Evolutionary conservation across 1,140 invertebrate genomes (phyloP).

Genomic region (Thalassaphorura encarpata): DNA sequence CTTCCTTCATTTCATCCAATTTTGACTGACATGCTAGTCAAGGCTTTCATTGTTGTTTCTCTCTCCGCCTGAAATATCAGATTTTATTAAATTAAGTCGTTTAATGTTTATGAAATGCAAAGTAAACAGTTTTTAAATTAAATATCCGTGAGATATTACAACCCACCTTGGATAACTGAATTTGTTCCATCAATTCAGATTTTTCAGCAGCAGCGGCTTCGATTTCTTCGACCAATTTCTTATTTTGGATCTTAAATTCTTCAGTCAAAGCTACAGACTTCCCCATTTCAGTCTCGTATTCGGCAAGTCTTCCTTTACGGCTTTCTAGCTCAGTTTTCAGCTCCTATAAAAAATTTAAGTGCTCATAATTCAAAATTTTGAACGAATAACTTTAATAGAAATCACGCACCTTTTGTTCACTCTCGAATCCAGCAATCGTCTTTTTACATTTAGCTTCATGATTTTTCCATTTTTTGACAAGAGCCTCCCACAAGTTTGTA

Average conservation of each 20-base stretch:
- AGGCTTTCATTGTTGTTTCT: constrained; percentile 18
- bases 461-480: constrained; percentile 21
- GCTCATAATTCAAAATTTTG: too few relatives aligned
- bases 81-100: constrained; percentile 1
- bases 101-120: constrained; percentile 1
- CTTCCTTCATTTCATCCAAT: constrained; percentile 10
- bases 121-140: neutral
- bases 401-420: too few relatives aligned
- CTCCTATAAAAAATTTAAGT: too few relatives aligned
- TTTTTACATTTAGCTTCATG: constrained; percentile 17
- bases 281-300: constrained; percentile 27
- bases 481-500: constrained; percentile 10
- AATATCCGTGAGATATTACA: constrained; percentile 1
- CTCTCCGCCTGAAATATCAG: constrained; percentile 15
- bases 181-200: constrained; percentile 8
- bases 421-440: constrained; percentile 11
- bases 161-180: constrained; percentile 2
- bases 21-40: constrained; percentile 22
- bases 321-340: constrained; percentile 11
- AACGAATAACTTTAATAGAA: too few relatives aligned
- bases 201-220: neutral
- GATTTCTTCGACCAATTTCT: constrained; percentile 6
- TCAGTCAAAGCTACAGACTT: constrained; percentile 19
- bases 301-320: constrained; percentile 8
- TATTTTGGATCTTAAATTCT: constrained; percentile 16